Percentiles rank a stretch among this genome's conserved stretches.
These are phyloP conservation scores for Chaenodraco wilsoni DNA, from an alignment of 2,797 vertebrate species.

Conservation along the genomic window DNA sequence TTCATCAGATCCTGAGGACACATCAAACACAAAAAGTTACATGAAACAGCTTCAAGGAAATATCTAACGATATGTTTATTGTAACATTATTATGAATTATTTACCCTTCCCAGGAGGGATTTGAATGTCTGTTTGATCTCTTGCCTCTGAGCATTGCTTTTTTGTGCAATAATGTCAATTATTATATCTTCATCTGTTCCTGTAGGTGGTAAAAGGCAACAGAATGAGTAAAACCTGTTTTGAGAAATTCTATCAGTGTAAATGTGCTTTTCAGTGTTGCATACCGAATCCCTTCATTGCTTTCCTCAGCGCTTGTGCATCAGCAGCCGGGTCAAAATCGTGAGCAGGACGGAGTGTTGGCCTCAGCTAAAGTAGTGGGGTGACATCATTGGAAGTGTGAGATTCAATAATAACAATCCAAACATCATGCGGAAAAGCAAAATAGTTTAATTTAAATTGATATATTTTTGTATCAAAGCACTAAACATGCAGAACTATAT, in stretches of 20 bases:
- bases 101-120: conserved; percentile 94
- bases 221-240: background rate
- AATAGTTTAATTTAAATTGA: background rate
- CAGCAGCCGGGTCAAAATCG: conserved; percentile 87
- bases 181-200: conserved; percentile 94
- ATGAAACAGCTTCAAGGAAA: background rate
- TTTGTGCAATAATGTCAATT: conserved; percentile 90
- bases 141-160: conserved; percentile 93
- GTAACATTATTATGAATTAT: background rate
- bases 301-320: conserved; percentile 93
- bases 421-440: conserved; percentile 9
- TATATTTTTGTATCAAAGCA: background rate
- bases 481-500: conserved; percentile 36
- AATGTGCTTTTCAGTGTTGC: conserved; percentile 34
- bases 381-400: conserved; percentile 19
- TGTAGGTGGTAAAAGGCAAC: conserved; percentile 60
- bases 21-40: conserved; percentile 2
- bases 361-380: conserved; percentile 81
- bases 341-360: conserved; percentile 83
- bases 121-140: conserved; percentile 94
- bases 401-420: conserved; percentile 1
- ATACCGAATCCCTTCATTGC: conserved; percentile 98
- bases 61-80: background rate
- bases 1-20: conserved; percentile 91
- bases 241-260: background rate